Base-by-base conservation (phyloP, 2,797 vertebrate genomes). In the Halcyon chelicuti region DNA sequence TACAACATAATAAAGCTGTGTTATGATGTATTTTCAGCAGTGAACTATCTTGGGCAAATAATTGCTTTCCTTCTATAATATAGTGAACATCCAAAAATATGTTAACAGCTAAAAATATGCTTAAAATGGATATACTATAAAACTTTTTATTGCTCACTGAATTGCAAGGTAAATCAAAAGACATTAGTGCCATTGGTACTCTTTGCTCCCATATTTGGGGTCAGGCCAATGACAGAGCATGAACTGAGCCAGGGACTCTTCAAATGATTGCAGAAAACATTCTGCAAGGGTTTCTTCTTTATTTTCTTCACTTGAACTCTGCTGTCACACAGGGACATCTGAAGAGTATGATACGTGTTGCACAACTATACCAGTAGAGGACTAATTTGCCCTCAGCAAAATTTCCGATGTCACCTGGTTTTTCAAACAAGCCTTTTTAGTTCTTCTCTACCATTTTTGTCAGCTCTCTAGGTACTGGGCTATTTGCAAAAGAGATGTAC, bases 231-330 rank as follows among this genome's bases (percentile, higher is more conserved):
- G 71, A 87, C 90, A 96, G 97, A 98, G 96, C 97, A 94, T 42
- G 67, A 77, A 47, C 87, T 87, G 95, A 78, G 37, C 23, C 95
- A 95, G 42, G 47, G 90, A 96, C 82, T 94, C 91, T 31, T 7
- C 13, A 26, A 96, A 93, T 60, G 52, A 93, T 9, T 22, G 23
- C 42, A 66, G 63, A 62, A 58, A 58, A 33, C 57, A 23, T 14
- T 31, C 15, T 19, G n/a, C 31, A 57, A 47, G 23, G 10, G 22
- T 81, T 97, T 68, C 57, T 68, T 88, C 88, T 96, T 96, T 77
- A 95, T 93, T 86, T 57, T 88, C 96, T 94, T 83, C 78, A 67
- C 91, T 42, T 94, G 94, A 97, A 97, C 98, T 98, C 96, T 96
- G 90, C 78, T 93, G 88, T 89, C 66, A 68, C 98, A 94, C 97